Base-by-base conservation (phyloP, 2,797 vertebrate species). In the Crenuchus spilurus region DNA sequence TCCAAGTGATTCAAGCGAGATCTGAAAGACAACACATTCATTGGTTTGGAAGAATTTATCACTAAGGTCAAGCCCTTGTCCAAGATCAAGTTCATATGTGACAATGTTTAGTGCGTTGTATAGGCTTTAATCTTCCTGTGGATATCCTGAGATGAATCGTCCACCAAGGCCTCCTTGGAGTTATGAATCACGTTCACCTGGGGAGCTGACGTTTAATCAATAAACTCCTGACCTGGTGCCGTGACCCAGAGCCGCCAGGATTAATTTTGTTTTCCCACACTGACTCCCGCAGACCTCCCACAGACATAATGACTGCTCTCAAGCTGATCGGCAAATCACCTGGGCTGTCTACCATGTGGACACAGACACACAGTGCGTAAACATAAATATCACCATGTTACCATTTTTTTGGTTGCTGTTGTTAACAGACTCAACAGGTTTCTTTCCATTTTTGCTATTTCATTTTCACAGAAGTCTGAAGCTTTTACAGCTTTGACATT, bases 111-210 rank as follows among this genome's bases (percentile, higher is more conserved):
- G 66, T 72, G 70, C 80, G 77, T 77, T 80, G 65, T 86, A 79
- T 75, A 82, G 76, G 77, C 86, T 88, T 87, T 79, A 88, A 80
- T 82, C 81, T 85, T 86, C 78, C 81, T 78, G 75, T 72, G 57
- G 67, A 80, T 74, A 72, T 51, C 76, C 57, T 67, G 75, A 89
- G 88, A 92, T 88, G 83, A 85, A 91, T 89, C 78, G 87, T 79
- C 82, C 79, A 79, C 84, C 82, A 81, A 74, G 76, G 57, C 81
- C 83, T 81, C 78, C 83, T 87, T 83, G 83, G 87, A 87, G 88
- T 93, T 95, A 95, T 96, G 93, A 94, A 96, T 97, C 91, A 94
- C 91, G 74, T 89, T 91, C 94, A 96, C 95, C 92, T 95, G 91
- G 86, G 86, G 89, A 90, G 90, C 85, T 94, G 95, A 95, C 95